Evolutionary conservation across 2,888 invertebrate genomes (phyloP).

Genomic region (Dolomedes plantarius): DNA sequence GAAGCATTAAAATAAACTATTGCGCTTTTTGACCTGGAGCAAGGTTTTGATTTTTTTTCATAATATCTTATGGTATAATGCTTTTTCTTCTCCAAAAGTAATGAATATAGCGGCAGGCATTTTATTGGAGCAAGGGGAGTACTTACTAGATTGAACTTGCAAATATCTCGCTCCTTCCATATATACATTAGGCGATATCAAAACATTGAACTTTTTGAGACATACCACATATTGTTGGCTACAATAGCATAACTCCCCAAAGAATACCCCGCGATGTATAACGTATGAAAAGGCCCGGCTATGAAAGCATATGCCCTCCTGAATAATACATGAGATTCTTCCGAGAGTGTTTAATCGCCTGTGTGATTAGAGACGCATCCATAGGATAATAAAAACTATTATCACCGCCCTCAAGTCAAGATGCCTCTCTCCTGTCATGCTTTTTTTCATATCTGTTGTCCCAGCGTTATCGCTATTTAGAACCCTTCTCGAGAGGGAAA

Average conservation of each 20-base stretch:
- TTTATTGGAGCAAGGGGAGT: too few relatives aligned
- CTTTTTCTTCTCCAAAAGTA: too few relatives aligned
- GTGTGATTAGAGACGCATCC: conserved; percentile 61
- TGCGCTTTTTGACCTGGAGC: too few relatives aligned
- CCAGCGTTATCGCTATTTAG: conserved; percentile 41
- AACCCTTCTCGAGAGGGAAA: conserved; percentile 29
- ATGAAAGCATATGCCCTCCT: conserved; percentile 39
- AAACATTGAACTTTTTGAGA: neutral
- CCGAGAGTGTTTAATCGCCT: conserved; percentile 65
- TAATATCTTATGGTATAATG: too few relatives aligned
- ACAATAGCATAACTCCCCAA: conserved; percentile 27
- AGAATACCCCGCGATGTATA: conserved; percentile 10
- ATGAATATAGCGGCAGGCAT: too few relatives aligned
- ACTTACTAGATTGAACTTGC: too few relatives aligned
- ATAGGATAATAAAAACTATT: conserved; percentile 70
- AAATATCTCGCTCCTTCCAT: too few relatives aligned
- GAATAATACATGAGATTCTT: conserved; percentile 64
- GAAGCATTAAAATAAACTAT: too few relatives aligned
- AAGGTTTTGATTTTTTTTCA: too few relatives aligned
- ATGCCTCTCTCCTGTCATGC: conserved; percentile 52
- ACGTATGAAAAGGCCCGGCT: neutral
- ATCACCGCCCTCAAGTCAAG: conserved; percentile 63
- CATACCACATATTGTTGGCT: conserved; percentile 7
- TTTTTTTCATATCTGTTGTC: conserved; percentile 21
- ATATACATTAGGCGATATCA: too few relatives aligned